Percentiles rank a stretch among this genome's conserved stretches.
Conservation (phyloP, 2,113 vertebrate species). For the Setophaga coronata region DNA sequence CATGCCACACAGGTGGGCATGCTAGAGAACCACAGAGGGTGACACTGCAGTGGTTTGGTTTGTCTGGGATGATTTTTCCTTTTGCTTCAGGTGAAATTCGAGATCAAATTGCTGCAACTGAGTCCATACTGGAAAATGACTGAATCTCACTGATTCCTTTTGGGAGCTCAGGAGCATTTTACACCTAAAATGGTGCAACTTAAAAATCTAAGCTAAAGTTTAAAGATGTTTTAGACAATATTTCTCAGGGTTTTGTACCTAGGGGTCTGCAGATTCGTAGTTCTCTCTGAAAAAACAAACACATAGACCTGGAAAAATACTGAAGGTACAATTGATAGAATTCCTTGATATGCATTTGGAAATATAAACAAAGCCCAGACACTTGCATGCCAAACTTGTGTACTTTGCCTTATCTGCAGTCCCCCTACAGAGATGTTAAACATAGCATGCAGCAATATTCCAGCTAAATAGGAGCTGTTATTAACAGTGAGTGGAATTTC, state of each 20-base stretch:
- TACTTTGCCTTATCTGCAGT: neutral
- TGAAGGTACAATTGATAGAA: neutral
- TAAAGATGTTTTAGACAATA: neutral
- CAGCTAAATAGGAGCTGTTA: neutral
- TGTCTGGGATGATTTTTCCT: fast-evolving
- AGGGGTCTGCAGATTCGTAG: neutral
- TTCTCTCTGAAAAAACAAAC: neutral
- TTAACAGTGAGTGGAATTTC: neutral
- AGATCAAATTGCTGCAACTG: neutral
- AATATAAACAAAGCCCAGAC: neutral
- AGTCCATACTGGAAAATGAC: neutral
- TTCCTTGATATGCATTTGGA: neutral
- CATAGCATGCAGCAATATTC: fast-evolving
- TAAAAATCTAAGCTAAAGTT: neutral
- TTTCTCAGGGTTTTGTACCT: neutral
- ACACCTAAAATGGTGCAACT: neutral
- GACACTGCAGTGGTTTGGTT: neutral
- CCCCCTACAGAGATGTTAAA: neutral
- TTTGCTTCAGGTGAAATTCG: neutral
- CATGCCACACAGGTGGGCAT: neutral
- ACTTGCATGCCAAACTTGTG: neutral
- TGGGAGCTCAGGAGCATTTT: neutral
- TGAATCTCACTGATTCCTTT: neutral
- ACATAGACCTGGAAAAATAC: neutral
- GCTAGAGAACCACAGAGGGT: neutral